phyloP scores from a whole-genome alignment of 2,113 vertebrate genomes.

The Agapornis roseicollis region DNA sequence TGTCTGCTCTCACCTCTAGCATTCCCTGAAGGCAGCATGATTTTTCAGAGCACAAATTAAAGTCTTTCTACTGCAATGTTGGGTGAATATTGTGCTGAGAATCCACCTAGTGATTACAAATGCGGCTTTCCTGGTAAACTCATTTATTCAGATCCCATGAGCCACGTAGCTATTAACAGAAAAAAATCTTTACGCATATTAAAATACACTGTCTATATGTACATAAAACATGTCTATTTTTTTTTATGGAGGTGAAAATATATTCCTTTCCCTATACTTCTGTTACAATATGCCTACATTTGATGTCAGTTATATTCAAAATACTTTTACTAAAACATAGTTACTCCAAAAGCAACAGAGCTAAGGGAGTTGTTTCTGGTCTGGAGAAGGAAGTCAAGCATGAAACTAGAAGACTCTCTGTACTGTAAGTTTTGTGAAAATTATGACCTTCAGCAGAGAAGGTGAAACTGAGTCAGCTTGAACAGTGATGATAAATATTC shows the following conservation, averaged over 20 bases:
- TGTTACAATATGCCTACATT: not conserved
- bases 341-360: slow-evolving; percentile 9
- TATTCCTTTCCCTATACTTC: not conserved
- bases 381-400: not conserved
- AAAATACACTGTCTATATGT: not conserved
- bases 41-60: slow-evolving; percentile 19
- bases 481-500: slow-evolving; percentile 20
- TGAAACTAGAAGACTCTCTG: not conserved
- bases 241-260: not conserved
- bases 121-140: not conserved
- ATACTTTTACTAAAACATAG: not conserved
- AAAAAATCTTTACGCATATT: not conserved
- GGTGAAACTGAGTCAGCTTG: not conserved
- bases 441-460: slow-evolving; percentile 22
- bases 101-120: not conserved
- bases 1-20: not conserved
- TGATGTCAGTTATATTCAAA: not conserved
- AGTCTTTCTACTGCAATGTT: not conserved
- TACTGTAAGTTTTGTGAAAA: not conserved
- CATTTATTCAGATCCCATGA: not conserved
- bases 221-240: not conserved
- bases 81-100: not conserved
- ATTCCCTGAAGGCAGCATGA: not conserved
- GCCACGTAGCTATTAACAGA: not conserved
- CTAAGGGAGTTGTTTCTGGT: not conserved